Base-by-base conservation (phyloP, 2,888 invertebrate genomes). In the Drosophila hawaiiensis region DNA sequence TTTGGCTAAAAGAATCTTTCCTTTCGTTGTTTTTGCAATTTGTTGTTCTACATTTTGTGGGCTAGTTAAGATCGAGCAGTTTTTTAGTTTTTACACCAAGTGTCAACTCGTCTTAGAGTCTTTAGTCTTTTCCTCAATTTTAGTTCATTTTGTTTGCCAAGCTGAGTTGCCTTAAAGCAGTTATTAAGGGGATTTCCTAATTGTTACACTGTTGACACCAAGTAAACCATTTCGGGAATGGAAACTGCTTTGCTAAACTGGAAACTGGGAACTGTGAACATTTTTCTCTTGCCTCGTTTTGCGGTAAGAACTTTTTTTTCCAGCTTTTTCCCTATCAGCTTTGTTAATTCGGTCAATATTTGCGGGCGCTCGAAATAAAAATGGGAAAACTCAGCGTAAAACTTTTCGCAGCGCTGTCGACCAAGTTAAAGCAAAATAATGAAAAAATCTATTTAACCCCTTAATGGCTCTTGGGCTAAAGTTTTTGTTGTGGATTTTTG, bases 271-370 rank as follows among this genome's bases (percentile, higher is more conserved):
- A 62, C 66, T 61, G 60, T 58, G 14, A 62, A 62, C 68, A 74
- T 72, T 84, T 71, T 69, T 68, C 33, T 68, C 62, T 74, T 71
- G 60, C 73, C 67, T 72, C 85, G 79, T 76, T 77, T 90, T 90
- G 89, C 74, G 76, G 89, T 68, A 60, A 76, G 87, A 78, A 68
- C 63, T 89, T 85, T 39, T 19, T 39, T 39, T 25, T 31, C 6
- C 19, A 22, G 33, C 22, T 5, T 25, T 62, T 68, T 68, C 41
- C 73, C 56, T 68, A 76, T 25, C 80, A 77, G 89, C 78, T 90
- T 91, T 89, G 90, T 91, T 91, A 91, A 89, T 89, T 91, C 91
- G 91, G 91, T 91, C 88, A 89, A 87, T 91, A 91, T 91, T 89
- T 91, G 89, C 88, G 81, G 85, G 84, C 88, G 88, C 89, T 84